Conservation (phyloP, 2,888 invertebrate genomes). For the Drosophila kuntzei region DNA sequence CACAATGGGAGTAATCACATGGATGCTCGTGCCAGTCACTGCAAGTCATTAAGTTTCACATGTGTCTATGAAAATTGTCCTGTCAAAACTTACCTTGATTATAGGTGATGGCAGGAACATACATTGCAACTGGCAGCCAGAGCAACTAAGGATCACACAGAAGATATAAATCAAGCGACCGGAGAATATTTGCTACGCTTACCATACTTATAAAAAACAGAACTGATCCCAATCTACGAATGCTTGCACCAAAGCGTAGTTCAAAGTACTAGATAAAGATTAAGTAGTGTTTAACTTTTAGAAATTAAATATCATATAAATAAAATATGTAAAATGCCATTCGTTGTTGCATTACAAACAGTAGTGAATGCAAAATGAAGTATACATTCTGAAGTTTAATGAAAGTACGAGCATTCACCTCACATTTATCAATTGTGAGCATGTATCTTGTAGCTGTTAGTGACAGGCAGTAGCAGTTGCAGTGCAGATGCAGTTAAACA, state of each 20-base stretch:
- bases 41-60: conserved; percentile 19
- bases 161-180: not conserved
- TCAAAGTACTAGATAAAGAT: conserved; percentile 89
- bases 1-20: conserved; percentile 92
- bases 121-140: conserved; percentile 86
- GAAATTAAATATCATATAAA: not conserved
- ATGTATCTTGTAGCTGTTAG: conserved; percentile 6
- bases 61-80: conserved; percentile 7
- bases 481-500: conserved; percentile 34
- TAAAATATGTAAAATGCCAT: not conserved
- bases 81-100: conserved; percentile 88
- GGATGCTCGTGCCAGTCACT: conserved; percentile 90
- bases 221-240: conserved; percentile 90
- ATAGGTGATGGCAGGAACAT: conserved; percentile 91
- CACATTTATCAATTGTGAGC: conserved; percentile 1
- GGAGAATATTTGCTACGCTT: conserved; percentile 80
- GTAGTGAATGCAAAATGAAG: not conserved
- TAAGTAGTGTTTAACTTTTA: conserved; percentile 9
- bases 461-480: conserved; percentile 12
- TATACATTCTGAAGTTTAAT: not conserved
- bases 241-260: conserved; percentile 89
- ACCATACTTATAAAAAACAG: conserved; percentile 90
- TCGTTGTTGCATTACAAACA: not conserved
- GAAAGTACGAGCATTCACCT: not conserved
- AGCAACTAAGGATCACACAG: conserved; percentile 63